Conservation (phyloP, 2,888 invertebrate species). For the Hoplodrina blanda region DNA sequence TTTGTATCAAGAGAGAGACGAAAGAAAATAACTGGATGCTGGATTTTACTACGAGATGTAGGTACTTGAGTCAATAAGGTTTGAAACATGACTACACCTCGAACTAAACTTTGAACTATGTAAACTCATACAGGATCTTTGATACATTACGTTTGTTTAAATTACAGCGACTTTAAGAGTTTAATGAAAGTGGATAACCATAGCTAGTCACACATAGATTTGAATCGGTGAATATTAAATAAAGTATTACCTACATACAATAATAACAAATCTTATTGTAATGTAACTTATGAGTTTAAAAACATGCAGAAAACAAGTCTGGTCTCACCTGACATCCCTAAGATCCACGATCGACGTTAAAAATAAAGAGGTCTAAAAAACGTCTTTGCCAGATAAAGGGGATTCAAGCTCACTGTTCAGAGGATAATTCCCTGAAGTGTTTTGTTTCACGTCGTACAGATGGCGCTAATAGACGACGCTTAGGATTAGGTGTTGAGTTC, state of each 20-base stretch:
- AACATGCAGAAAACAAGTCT: too few relatives aligned
- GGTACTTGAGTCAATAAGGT: not conserved
- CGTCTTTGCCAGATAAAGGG: conserved; percentile 27
- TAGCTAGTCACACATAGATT: too few relatives aligned
- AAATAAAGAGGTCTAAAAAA: conserved; percentile 50
- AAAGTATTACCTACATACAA: too few relatives aligned
- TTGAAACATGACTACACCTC: too few relatives aligned
- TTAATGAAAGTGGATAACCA: too few relatives aligned
- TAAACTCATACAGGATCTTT: too few relatives aligned
- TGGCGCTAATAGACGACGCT: conserved; percentile 38
- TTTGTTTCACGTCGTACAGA: conserved; percentile 49
- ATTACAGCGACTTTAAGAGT: too few relatives aligned
- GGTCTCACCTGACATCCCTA: conserved; percentile 17
- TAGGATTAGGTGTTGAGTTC: conserved; percentile 28
- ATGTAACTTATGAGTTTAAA: not conserved
- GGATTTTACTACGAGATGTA: not conserved
- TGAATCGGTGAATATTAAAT: too few relatives aligned
- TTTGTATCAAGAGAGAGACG: not conserved
- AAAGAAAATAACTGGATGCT: not conserved
- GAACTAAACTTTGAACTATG: too few relatives aligned
- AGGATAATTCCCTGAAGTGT: conserved; percentile 54
- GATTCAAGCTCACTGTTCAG: conserved; percentile 21
- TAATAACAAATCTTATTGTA: not conserved
- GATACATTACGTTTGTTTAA: too few relatives aligned
- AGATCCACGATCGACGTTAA: conserved; percentile 3